These are phyloP conservation scores for Megalops cyprinoides DNA, from an alignment of 2,797 vertebrate genomes.

Conservation along the genomic window DNA sequence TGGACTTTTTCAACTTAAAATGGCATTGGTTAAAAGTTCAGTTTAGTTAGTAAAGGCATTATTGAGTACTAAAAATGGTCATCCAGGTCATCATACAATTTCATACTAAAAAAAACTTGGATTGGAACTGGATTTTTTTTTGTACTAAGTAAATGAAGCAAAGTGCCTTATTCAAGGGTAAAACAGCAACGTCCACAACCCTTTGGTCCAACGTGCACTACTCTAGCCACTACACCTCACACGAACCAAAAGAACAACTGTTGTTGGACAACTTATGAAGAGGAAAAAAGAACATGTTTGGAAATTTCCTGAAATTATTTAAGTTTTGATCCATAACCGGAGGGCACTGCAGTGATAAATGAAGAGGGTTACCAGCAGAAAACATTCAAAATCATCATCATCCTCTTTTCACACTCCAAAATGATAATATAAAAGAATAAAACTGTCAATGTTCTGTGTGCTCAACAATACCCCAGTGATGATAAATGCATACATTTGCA, in stretches of 20 bases:
- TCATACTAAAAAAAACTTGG: background rate
- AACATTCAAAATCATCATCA: background rate
- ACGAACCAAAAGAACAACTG: background rate
- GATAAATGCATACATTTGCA: constrained; percentile 9
- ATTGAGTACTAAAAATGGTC: background rate
- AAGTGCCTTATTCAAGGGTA: background rate
- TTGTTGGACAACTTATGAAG: too few species aligned
- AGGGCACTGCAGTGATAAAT: background rate
- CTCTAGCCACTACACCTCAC: background rate
- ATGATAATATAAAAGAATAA: background rate
- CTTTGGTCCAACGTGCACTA: background rate
- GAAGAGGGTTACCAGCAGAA: background rate
- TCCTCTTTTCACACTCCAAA: background rate
- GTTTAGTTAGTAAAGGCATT: background rate
- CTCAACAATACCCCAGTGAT: background rate
- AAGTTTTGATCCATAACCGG: background rate
- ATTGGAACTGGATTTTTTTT: too few species aligned
- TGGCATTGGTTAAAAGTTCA: background rate
- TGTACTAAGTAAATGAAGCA: too few species aligned
- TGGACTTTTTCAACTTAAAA: background rate
- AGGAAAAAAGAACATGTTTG: too few species aligned
- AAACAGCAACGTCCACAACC: background rate
- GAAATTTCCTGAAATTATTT: too few species aligned
- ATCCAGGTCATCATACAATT: background rate
- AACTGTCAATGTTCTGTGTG: background rate